Percentiles rank a stretch among this genome's conserved stretches.
Evolutionary conservation across 2,113 vertebrate genomes (phyloP).

Genomic region (Terrapene triunguis): DNA sequence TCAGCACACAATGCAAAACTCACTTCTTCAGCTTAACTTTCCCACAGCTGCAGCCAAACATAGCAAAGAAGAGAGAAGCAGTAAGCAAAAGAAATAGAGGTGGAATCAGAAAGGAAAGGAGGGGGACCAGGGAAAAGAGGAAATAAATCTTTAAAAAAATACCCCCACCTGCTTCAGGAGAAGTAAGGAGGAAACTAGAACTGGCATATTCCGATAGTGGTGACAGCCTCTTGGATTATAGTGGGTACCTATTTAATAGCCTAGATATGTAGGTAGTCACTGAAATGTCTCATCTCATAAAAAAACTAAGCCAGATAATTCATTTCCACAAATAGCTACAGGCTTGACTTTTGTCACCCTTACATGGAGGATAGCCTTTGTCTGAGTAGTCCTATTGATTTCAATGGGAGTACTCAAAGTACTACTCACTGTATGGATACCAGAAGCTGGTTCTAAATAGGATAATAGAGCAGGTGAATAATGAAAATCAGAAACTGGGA

Average conservation of each 20-base stretch:
- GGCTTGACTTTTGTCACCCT: background rate
- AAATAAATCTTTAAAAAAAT: background rate
- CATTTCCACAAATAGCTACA: background rate
- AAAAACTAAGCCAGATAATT: background rate
- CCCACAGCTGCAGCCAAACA: background rate
- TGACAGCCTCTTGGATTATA: background rate
- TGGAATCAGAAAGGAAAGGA: background rate
- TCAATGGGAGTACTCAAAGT: background rate
- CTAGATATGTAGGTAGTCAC: constrained; percentile 6
- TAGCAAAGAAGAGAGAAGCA: background rate
- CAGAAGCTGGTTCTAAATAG: background rate
- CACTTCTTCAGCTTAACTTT: background rate
- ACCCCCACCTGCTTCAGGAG: background rate
- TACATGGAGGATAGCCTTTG: background rate
- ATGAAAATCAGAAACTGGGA: background rate
- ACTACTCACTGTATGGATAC: background rate
- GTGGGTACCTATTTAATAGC: background rate
- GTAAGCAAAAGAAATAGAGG: background rate
- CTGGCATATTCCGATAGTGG: background rate
- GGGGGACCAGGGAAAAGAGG: background rate
- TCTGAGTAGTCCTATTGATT: background rate
- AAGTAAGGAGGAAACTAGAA: background rate
- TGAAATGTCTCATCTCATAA: background rate
- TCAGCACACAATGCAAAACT: background rate
- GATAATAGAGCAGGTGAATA: background rate